A percentile compares a stretch with the other conserved stretches of the same genome.
Evolutionary conservation across 2,888 invertebrate genomes (phyloP).

Genomic region (Cryptocheilus praepositus): DNA sequence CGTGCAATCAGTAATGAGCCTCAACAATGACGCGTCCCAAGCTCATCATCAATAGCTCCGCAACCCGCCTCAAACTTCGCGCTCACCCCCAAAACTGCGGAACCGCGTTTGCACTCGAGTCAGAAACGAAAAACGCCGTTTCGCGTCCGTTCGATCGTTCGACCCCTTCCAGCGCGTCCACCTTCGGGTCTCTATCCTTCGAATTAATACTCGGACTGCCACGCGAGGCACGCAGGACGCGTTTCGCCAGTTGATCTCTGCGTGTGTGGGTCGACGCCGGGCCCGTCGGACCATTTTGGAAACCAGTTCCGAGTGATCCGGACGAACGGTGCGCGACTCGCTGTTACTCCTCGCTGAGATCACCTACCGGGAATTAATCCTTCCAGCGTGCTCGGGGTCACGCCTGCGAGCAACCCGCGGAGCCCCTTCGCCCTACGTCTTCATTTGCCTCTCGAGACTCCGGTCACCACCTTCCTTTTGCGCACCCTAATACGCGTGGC

Average conservation of each 20-base stretch:
- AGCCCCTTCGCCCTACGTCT: slow-evolving; percentile 29
- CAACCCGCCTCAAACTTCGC: too few relatives aligned
- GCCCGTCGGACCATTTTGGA: slow-evolving; percentile 44
- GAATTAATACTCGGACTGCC: slow-evolving; percentile 21
- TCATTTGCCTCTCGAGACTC: slow-evolving; percentile 28
- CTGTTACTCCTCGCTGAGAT: slow-evolving; percentile 40
- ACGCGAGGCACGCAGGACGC: slow-evolving; percentile 16
- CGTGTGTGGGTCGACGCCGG: slow-evolving; percentile 34
- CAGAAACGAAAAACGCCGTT: too few relatives aligned
- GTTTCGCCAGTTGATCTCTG: slow-evolving; percentile 33
- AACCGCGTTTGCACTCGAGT: too few relatives aligned
- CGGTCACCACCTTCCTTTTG: slow-evolving; percentile 15
- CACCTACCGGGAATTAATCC: slow-evolving; percentile 50
- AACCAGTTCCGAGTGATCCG: slow-evolving; percentile 51
- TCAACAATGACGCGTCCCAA: too few relatives aligned
- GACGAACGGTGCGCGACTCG: slow-evolving; percentile 11
- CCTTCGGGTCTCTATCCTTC: background rate
- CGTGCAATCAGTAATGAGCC: too few relatives aligned
- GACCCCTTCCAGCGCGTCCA: too few relatives aligned
- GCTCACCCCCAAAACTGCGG: too few relatives aligned
- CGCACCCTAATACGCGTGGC: slow-evolving; percentile 1
- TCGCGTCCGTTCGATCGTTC: too few relatives aligned
- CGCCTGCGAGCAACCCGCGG: slow-evolving; percentile 12
- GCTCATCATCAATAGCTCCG: too few relatives aligned
- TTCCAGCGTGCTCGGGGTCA: slow-evolving; percentile 46